A percentile compares a stretch with the other conserved stretches of the same genome.
These are phyloP conservation scores for Melieria picta DNA, from an alignment of 2,888 invertebrate species.

Conservation along the genomic window DNA sequence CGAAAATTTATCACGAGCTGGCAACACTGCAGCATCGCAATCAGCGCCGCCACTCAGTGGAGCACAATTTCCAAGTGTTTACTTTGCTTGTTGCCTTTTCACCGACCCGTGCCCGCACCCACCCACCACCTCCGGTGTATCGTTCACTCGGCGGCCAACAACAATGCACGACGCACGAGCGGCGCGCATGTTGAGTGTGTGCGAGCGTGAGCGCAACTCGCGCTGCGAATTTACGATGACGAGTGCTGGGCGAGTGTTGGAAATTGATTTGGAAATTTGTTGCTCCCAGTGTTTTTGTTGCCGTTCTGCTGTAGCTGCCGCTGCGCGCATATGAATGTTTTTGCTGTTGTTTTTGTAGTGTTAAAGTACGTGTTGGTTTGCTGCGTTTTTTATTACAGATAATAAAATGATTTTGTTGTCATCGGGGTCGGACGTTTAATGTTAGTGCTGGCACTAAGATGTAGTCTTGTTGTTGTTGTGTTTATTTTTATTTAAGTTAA, in stretches of 20 bases:
- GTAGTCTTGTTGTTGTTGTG: not conserved
- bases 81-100: too few relatives aligned
- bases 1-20: not conserved
- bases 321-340: not conserved
- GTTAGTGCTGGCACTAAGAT: not conserved
- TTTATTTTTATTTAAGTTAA: not conserved
- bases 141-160: not conserved
- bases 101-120: not conserved
- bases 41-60: not conserved
- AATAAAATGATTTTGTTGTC: slow-evolving; percentile 7
- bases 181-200: not conserved
- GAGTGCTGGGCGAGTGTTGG: not conserved
- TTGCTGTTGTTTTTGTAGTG: not conserved
- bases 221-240: not conserved
- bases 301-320: not conserved
- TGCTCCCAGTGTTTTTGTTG: too few relatives aligned
- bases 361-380: too few relatives aligned
- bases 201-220: not conserved
- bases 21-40: not conserved
- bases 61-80: not conserved
- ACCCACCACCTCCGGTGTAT: not conserved
- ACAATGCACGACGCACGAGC: slow-evolving; percentile 2
- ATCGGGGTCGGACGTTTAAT: not conserved
- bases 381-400: slow-evolving; percentile 2
- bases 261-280: not conserved